Base-by-base conservation (phyloP, 2,797 vertebrate genomes). In the Decapterus maruadsi region DNA sequence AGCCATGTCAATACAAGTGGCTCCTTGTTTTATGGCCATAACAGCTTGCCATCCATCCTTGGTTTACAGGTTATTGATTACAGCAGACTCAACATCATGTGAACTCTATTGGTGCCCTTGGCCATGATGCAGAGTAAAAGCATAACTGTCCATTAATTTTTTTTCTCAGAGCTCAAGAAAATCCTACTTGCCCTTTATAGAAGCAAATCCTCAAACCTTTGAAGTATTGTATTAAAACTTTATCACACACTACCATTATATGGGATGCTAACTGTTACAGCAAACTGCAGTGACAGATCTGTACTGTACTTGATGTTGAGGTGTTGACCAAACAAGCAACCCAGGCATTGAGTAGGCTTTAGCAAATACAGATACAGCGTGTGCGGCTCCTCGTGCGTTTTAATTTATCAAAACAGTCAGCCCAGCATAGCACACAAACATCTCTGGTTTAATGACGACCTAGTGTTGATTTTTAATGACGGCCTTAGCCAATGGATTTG, bases 1-100 rank as follows among this genome's bases (percentile, higher is more conserved):
- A 84, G 84, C 68, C 16, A 3, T 92, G 94, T 91, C 94, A 90
- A 94, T 93, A 93, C 90, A 90, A 85, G 77, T 70, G 75, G 77
- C 85, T 84, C 73, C 77, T 80, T 94, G 92, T 90, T 94, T 92
- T 92, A 94, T 93, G 88, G 85, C 89, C 89, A 78, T 85, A 92
- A 91, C 83, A 90, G 85, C 78, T 78, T 80, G 75, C 89, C 90
- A 94, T 94, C 91, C 87, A 89, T 93, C 91, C 87, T 85, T 65
- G 65, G 81, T 84, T 91, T 89, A 89, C 86, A 84, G 80, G 78
- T 80, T 92, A 95, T 94, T 89, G 93, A 94, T 94, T 76, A 89
- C 72, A 54, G 80, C 78, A 83, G 86, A 85, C 84, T 87, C 78
- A 83, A 91, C 88, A 90, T 91, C 82, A 91, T 84, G 80, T 87